A percentile compares a stretch with the other conserved stretches of the same genome.
Conservation (phyloP, 2,797 vertebrate genomes). For the Anableps anableps region DNA sequence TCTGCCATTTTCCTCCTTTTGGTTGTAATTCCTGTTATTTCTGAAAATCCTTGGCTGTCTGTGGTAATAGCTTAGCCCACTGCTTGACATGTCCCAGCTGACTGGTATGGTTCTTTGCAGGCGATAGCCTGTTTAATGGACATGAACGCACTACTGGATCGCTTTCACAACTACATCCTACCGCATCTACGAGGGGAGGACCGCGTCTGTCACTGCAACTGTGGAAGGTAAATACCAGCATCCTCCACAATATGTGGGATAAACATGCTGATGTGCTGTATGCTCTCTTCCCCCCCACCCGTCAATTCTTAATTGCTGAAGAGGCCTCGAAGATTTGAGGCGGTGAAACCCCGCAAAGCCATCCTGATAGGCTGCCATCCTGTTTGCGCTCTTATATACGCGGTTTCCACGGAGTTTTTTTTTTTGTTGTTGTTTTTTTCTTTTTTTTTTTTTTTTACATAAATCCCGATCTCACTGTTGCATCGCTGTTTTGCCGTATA, state of each 20-base stretch:
- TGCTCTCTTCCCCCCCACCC: slow-evolving; percentile 7
- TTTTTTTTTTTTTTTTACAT: slow-evolving; percentile 9
- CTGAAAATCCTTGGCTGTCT: slow-evolving; percentile 50
- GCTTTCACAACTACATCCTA: slow-evolving; percentile 99
- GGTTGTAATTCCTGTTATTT: slow-evolving; percentile 36
- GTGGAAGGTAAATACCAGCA: slow-evolving; percentile 92
- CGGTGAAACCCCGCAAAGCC: slow-evolving; percentile 50
- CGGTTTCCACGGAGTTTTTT: slow-evolving; percentile 13
- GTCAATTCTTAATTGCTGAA: slow-evolving; percentile 65
- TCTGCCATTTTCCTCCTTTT: slow-evolving; percentile 17
- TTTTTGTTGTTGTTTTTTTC: slow-evolving; percentile 1
- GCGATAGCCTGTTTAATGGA: slow-evolving; percentile 99
- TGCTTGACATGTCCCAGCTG: slow-evolving; percentile 83
- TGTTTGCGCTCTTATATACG: slow-evolving; percentile 16
- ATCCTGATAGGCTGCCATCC: slow-evolving; percentile 21
- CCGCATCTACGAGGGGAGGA: slow-evolving; percentile 99
- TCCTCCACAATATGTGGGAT: slow-evolving; percentile 36
- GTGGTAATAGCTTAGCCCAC: slow-evolving; percentile 60
- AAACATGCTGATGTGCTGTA: slow-evolving; percentile 32
- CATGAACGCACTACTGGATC: slow-evolving; percentile 99
- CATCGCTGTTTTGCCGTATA: not conserved
- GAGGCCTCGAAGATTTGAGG: slow-evolving; percentile 73
- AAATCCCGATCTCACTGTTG: slow-evolving; percentile 6
- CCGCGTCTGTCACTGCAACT: slow-evolving; percentile 99
- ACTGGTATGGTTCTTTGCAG: slow-evolving; percentile 90